Base-by-base conservation (phyloP, 2,113 vertebrate genomes). In the Pagrus major region DNA sequence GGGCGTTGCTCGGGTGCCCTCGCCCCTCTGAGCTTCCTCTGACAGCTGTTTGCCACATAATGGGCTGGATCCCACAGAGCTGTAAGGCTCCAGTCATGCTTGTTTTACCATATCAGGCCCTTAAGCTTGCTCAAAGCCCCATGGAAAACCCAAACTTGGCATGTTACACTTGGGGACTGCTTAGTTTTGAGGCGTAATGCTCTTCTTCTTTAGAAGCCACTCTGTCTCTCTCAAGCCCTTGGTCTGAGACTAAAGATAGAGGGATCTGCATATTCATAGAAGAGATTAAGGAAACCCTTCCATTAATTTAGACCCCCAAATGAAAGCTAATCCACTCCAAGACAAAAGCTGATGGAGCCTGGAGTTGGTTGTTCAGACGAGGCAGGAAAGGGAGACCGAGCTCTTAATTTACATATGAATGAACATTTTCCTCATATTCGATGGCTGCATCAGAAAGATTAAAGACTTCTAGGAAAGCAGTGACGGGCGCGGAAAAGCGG, bases 321-420 rank as follows among this genome's bases (percentile, higher is more conserved):
- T 90, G 71, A 91, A 87, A 90, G 66, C 80, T 91, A 91, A 92
- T 94, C 91, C 93, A 84, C 84, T 91, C 75, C 21, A 71, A 94
- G 89, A 92, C 91, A 92, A 90, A 91, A 88, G 91, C 85, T 69
- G 72, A 83, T 76, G 23, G 42, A 76, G 81, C 71, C 76, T 29
- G 11, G 81, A 89, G 83, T 79, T 41, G 71, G 64, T 63, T 84
- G 81, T 73, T 89, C 75, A 71, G 79, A 83, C 47, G 70, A 76
- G 56, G 76, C 66, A 72, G 80, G 85, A 77, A 72, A 83, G 35
- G 54, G 85, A 88, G 81, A 84, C 52, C 91, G 12, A 59, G 82
- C 65, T 44, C n/a, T 46, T 78, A 37, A 93, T 93, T 92, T 92
- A 69, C 90, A 94, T 93, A 91, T 91, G 90, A 93, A 94, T 90